Evolutionary conservation across 92 coral and sea anemone species (phyloP).

Genomic region (Palythoa caribaeorum): DNA sequence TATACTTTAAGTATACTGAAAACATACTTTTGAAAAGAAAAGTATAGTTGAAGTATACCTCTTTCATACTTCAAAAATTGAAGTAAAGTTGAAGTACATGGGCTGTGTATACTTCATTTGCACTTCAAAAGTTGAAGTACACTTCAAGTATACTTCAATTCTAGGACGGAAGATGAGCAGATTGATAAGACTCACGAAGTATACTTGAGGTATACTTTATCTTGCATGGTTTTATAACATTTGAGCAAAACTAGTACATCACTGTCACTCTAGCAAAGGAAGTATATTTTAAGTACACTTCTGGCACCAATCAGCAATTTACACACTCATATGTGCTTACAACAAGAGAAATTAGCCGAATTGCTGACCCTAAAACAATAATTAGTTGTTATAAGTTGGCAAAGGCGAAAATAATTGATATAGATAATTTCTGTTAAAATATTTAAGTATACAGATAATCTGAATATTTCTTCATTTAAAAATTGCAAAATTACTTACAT

Average conservation of each 20-base stretch:
- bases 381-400: too few species aligned
- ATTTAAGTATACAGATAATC: too few species aligned
- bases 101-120: neutral
- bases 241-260: neutral
- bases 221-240: too few species aligned
- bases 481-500: neutral
- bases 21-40: neutral
- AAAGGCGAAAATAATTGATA: too few species aligned
- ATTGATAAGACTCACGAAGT: too few species aligned
- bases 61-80: neutral
- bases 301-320: neutral
- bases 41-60: neutral
- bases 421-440: too few species aligned
- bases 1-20: slow-evolving; percentile 3
- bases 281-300: neutral
- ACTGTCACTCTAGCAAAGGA: neutral
- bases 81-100: neutral
- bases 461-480: neutral
- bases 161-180: neutral
- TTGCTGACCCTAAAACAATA: neutral
- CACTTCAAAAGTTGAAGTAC: too few species aligned
- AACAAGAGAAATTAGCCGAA: neutral
- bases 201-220: neutral
- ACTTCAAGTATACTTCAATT: too few species aligned
- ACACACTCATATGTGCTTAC: neutral